Evolutionary conservation across 92 coral and sea anemone genomes (phyloP).

Genomic region (Zoanthus solanderi): DNA sequence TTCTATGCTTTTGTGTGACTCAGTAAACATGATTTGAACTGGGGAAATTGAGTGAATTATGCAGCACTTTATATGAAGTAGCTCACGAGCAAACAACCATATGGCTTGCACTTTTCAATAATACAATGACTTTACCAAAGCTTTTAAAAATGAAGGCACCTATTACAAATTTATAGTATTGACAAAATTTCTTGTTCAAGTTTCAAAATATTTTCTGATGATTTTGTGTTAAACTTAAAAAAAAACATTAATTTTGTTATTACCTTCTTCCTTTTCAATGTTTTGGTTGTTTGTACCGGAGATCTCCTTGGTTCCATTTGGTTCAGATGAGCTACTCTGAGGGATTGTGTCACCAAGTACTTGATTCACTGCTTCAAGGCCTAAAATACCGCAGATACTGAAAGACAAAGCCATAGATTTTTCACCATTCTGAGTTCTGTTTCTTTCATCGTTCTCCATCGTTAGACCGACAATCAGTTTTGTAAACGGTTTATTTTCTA

Average conservation of each 20-base stretch:
- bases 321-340: background rate
- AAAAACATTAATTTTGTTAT: background rate
- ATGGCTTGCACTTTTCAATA: conserved; percentile 35
- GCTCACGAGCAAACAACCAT: background rate
- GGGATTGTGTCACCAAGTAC: background rate
- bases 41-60: background rate
- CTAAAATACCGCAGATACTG: conserved; percentile 90
- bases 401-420: conserved; percentile 59
- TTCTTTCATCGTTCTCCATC: conserved; percentile 32
- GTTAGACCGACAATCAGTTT: background rate
- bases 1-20: background rate
- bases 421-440: conserved; percentile 34
- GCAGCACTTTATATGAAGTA: background rate
- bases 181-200: background rate
- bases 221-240: background rate
- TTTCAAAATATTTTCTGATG: background rate
- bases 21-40: no score
- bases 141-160: background rate
- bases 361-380: conserved; percentile 53
- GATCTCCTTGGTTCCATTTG: background rate
- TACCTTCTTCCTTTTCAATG: conserved; percentile 27
- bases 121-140: conserved; percentile 2
- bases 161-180: background rate
- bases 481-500: background rate
- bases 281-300: background rate